Percentiles rank a stretch among this genome's conserved stretches.
Conservation (phyloP, 2,888 invertebrate species). For the Drosophila paracracens region DNA sequence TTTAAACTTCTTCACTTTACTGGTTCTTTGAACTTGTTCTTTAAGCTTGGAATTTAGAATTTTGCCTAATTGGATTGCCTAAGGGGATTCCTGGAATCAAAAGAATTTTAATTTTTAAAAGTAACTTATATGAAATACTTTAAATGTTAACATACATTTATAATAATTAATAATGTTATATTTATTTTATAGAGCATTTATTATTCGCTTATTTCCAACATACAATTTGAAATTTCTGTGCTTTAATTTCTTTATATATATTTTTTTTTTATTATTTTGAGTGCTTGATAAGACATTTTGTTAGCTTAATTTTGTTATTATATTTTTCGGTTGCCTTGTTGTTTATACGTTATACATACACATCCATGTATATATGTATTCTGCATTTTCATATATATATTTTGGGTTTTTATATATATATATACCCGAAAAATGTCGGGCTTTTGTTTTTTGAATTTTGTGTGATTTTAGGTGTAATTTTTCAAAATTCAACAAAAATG, state of each 20-base stretch:
- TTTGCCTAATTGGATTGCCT: no score
- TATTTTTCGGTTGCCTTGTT: slow-evolving; percentile 10
- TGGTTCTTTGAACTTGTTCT: no score
- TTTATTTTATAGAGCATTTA: slow-evolving; percentile 9
- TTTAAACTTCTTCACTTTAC: not conserved
- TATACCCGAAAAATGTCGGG: not conserved
- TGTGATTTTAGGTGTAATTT: slow-evolving; percentile 5
- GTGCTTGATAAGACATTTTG: slow-evolving; percentile 25
- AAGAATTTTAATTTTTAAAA: not conserved
- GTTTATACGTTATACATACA: not conserved
- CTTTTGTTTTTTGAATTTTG: not conserved
- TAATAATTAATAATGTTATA: not conserved
- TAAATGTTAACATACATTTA: not conserved
- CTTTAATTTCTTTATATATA: slow-evolving; percentile 5
- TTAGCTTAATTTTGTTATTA: slow-evolving; percentile 13
- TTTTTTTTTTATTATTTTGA: slow-evolving; percentile 5
- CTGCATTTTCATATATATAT: not conserved
- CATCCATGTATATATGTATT: not conserved
- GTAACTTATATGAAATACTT: not conserved
- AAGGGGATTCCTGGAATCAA: not conserved
- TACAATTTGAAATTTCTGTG: not conserved
- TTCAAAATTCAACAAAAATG: slow-evolving; percentile 1
- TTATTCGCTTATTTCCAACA: not conserved
- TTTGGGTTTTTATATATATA: slow-evolving; percentile 5
- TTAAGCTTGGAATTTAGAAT: fast-evolving